Percentiles rank a stretch among this genome's conserved stretches.
Conservation (phyloP, 92 coral and sea anemone genomes). For the Epizoanthus rinbou region DNA sequence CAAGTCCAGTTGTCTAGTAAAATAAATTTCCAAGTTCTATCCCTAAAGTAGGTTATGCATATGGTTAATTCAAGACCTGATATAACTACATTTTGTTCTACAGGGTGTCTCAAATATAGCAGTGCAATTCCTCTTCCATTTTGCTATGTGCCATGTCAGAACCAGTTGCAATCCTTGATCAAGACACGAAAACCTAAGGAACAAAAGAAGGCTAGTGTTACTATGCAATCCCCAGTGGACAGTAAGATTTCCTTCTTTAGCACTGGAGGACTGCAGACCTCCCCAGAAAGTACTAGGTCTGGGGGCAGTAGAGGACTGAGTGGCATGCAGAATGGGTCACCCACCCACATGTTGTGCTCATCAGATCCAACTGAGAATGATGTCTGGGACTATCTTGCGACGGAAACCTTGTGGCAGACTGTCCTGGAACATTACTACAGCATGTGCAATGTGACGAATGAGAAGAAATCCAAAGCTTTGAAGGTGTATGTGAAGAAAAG, state of each 20-base stretch:
- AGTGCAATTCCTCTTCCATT: constrained; percentile 72
- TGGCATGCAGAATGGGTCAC: constrained; percentile 31
- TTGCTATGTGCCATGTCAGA: constrained; percentile 84
- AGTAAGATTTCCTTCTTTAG: constrained; percentile 76
- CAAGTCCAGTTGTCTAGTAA: too few species aligned
- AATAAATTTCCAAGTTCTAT: too few species aligned
- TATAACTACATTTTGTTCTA: background rate
- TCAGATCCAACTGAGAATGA: constrained; percentile 34
- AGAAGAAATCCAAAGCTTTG: constrained; percentile 57
- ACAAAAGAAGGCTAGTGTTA: constrained; percentile 26
- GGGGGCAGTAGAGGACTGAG: background rate
- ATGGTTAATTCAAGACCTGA: too few species aligned
- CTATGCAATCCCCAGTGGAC: constrained; percentile 65
- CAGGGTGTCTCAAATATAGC: constrained; percentile 14
- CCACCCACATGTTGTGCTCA: background rate
- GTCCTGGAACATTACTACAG: constrained; percentile 90
- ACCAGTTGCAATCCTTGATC: constrained; percentile 70
- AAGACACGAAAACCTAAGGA: constrained; percentile 40
- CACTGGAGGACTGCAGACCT: constrained; percentile 28
- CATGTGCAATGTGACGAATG: constrained; percentile 65
- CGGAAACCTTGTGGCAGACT: constrained; percentile 84
- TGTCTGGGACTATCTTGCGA: constrained; percentile 78
- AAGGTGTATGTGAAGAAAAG: constrained; percentile 69
- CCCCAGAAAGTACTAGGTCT: background rate
- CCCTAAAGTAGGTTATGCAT: too few species aligned